Conservation (phyloP, 2,888 invertebrate genomes). For the Punctoribates punctum region DNA sequence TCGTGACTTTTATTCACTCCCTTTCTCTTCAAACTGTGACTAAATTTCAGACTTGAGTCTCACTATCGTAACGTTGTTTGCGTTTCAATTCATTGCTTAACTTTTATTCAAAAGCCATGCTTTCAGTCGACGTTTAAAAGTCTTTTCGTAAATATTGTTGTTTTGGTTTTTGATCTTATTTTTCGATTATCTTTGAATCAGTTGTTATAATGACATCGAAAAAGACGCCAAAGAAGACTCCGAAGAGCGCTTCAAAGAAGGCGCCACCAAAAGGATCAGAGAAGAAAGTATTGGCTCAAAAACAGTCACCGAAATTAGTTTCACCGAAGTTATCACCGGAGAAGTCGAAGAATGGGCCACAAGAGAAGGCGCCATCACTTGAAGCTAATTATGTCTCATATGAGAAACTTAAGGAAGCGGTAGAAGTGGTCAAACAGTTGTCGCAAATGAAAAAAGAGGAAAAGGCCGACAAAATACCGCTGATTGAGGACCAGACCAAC, state of each 20-base stretch:
- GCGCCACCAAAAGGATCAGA: background rate
- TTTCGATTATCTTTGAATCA: background rate
- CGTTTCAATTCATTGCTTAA: background rate
- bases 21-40: background rate
- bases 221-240: background rate
- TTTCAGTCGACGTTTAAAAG: background rate
- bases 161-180: background rate
- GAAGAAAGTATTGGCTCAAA: background rate
- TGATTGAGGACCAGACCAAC: conserved; percentile 41
- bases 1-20: background rate
- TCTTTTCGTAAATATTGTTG: background rate
- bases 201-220: background rate
- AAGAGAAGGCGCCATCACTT: background rate
- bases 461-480: conserved; percentile 37
- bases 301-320: background rate
- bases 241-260: background rate
- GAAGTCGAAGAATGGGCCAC: background rate
- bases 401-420: background rate
- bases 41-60: background rate
- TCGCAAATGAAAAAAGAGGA: background rate
- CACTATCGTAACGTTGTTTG: background rate
- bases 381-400: background rate
- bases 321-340: background rate
- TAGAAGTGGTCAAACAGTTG: background rate
- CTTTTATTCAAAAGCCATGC: background rate